phyloP scores from a whole-genome alignment of 2,797 vertebrate genomes.

The Tokudaia muenninki region DNA sequence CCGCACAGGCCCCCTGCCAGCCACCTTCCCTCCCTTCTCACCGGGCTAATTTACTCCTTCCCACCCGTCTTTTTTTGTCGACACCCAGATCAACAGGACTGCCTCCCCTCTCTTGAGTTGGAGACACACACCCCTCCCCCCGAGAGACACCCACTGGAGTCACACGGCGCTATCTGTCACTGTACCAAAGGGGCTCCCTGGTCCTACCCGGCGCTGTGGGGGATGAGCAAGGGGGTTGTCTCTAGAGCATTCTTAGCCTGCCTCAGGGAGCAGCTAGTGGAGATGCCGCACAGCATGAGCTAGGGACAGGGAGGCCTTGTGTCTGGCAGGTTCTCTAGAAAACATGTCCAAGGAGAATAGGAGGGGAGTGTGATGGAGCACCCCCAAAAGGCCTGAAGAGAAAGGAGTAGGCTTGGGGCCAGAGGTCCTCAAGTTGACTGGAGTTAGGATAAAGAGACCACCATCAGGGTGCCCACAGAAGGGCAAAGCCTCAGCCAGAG shows the following conservation, averaged over 20 bases:
- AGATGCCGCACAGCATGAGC: background rate
- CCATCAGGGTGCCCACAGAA: background rate
- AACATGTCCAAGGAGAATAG: rapidly evolving
- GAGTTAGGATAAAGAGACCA: background rate
- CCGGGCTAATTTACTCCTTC: conserved; percentile 81
- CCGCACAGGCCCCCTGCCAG: conserved; percentile 68
- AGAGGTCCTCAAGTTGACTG: background rate
- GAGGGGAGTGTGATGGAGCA: background rate
- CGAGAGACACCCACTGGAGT: conserved; percentile 56
- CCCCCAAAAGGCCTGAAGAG: background rate
- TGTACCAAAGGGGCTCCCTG: conserved; percentile 9
- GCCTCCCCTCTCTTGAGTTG: conserved; percentile 58
- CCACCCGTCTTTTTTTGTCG: conserved; percentile 70
- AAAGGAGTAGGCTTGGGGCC: background rate
- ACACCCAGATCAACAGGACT: conserved; percentile 71
- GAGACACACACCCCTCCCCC: conserved; percentile 1
- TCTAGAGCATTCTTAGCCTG: background rate
- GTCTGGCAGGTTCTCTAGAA: background rate
- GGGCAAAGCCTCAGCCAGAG: background rate
- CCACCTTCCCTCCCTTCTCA: conserved; percentile 53
- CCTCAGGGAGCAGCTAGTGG: background rate
- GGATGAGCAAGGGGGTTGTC: background rate
- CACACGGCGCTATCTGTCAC: conserved; percentile 39
- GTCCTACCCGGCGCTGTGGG: background rate
- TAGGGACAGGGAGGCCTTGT: background rate